Percentiles rank a stretch among this genome's conserved stretches.
Conservation (phyloP, 2,113 vertebrate genomes). For the Gnathonemus longibarbis region DNA sequence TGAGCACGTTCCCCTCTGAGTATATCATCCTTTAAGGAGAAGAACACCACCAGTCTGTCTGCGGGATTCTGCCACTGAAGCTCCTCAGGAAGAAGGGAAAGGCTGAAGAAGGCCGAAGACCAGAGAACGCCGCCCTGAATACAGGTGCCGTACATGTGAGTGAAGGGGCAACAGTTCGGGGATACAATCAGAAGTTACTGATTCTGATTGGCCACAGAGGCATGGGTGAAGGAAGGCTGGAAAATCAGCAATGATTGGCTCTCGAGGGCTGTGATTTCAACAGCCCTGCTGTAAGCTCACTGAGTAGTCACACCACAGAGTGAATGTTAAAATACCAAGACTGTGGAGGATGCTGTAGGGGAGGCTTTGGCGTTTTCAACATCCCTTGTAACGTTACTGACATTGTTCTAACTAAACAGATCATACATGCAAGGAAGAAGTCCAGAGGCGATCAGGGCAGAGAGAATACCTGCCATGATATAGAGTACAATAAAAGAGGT, state of each 20-base stretch:
- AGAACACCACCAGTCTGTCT: background rate
- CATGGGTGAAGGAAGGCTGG: background rate
- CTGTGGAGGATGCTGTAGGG: background rate
- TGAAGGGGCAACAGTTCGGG: background rate
- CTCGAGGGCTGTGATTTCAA: no score
- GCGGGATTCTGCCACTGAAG: background rate
- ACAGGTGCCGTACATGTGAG: background rate
- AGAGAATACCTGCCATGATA: background rate
- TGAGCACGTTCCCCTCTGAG: background rate
- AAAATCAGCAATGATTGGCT: background rate
- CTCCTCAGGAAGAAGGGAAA: background rate
- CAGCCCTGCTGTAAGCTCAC: background rate
- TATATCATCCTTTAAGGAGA: background rate
- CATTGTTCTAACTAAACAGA: background rate
- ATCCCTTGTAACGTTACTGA: background rate
- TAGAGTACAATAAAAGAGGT: conserved; percentile 1
- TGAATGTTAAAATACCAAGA: background rate
- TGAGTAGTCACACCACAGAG: background rate
- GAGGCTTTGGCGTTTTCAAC: background rate
- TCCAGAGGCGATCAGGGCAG: background rate
- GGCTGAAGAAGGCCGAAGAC: background rate
- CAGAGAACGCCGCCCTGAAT: background rate
- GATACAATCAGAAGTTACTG: background rate
- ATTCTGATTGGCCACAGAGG: background rate
- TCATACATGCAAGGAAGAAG: background rate